Percentiles rank a stretch among this genome's conserved stretches.
phyloP scores from a whole-genome alignment of 2,797 vertebrate genomes.

The Chaetophractus vellerosus region DNA sequence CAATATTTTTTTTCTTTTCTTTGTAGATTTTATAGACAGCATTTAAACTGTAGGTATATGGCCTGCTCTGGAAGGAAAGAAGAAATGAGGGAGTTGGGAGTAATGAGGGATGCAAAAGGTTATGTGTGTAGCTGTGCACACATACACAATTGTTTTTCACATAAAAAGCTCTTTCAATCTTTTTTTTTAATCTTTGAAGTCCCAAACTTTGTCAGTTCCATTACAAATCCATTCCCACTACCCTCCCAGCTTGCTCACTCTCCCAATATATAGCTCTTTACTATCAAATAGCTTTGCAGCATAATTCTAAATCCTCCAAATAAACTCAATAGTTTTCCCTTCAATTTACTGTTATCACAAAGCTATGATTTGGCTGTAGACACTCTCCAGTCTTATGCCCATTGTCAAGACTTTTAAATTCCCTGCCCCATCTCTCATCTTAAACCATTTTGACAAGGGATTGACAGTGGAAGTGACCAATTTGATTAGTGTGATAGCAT shows the following conservation, averaged over 20 bases:
- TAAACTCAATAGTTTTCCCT: background rate
- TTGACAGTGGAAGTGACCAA: background rate
- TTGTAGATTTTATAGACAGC: background rate
- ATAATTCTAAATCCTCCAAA: background rate
- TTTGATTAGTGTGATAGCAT: background rate
- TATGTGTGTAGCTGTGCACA: background rate
- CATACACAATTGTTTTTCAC: background rate
- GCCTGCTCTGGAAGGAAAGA: background rate
- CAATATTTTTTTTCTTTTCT: background rate
- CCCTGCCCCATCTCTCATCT: background rate
- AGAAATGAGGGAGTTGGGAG: background rate
- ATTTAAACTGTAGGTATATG: background rate
- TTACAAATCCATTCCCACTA: background rate
- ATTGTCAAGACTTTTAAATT: slow-evolving; percentile 2
- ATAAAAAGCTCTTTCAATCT: background rate
- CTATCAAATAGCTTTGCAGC: background rate
- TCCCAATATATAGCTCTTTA: background rate
- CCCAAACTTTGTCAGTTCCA: background rate
- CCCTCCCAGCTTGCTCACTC: background rate
- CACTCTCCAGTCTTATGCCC: background rate
- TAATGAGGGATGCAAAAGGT: background rate
- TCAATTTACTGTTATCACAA: background rate
- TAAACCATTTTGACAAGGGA: slow-evolving; percentile 35
- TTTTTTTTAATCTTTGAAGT: background rate
- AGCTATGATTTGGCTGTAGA: background rate